A percentile compares a stretch with the other conserved stretches of the same genome.
phyloP scores from a whole-genome alignment of 35 echinoderm and acorn worm species.

The Hemicentrotus pulcherrimus region DNA sequence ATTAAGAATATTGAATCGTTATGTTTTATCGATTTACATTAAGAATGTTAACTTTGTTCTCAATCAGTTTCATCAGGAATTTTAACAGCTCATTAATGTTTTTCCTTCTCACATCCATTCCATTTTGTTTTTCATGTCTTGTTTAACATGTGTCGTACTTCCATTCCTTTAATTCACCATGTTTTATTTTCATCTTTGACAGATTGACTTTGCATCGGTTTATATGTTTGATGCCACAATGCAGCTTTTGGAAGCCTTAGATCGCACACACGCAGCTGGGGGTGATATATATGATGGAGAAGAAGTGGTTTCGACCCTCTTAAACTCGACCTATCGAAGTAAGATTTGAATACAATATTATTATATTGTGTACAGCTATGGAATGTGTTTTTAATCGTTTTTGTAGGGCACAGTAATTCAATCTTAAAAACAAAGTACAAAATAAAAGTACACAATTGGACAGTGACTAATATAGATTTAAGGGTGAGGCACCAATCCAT shows the following conservation, averaged over 20 bases:
- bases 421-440: no score
- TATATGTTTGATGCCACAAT: conserved; percentile 79
- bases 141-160: not conserved
- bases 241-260: conserved; percentile 57
- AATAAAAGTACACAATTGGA: no score
- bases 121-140: not conserved
- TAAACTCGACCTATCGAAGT: conserved; percentile 67
- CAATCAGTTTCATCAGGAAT: no score
- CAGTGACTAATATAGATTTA: no score
- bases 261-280: conserved; percentile 49
- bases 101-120: not conserved
- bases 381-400: no score
- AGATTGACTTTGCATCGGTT: conserved; percentile 60
- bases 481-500: no score
- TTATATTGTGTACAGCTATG: no score
- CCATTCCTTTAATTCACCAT: not conserved
- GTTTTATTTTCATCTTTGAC: not conserved
- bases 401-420: no score
- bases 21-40: no score
- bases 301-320: conserved; percentile 54
- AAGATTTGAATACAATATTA: conserved; percentile 19
- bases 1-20: no score
- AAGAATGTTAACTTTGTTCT: no score
- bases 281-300: conserved; percentile 74
- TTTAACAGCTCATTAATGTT: no score